phyloP scores from a whole-genome alignment of 2,888 invertebrate genomes.

The Phyto melanocephala region DNA sequence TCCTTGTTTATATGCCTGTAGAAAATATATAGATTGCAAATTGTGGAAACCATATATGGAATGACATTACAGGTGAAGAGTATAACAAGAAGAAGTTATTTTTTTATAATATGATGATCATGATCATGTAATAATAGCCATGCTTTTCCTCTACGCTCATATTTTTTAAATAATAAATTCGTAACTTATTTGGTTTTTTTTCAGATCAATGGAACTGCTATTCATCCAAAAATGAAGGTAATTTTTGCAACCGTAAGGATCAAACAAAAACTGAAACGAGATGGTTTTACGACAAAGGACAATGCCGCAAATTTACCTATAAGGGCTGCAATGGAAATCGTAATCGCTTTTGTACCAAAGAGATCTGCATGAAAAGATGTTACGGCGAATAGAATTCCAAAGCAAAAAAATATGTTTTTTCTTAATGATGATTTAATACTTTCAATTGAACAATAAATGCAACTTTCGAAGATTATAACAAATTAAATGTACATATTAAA shows the following conservation, averaged over 20 bases:
- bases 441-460: background rate
- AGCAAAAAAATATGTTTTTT: constrained; percentile 2
- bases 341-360: constrained; percentile 86
- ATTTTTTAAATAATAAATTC: background rate
- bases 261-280: constrained; percentile 70
- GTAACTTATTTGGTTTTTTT: background rate
- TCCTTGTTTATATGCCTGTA: too few species aligned
- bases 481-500: background rate
- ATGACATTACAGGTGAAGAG: too few species aligned
- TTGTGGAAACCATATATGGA: too few species aligned
- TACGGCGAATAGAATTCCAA: constrained; percentile 24
- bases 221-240: constrained; percentile 72
- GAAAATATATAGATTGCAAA: too few species aligned
- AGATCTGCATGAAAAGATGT: constrained; percentile 87
- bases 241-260: constrained; percentile 73
- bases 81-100: too few species aligned
- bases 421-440: background rate
- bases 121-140: too few species aligned
- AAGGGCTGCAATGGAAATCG: constrained; percentile 87
- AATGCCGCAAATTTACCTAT: constrained; percentile 84
- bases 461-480: background rate
- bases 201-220: constrained; percentile 75
- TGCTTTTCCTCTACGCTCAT: too few species aligned
- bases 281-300: constrained; percentile 86
- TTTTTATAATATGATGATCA: too few species aligned